Evolutionary conservation across 1,140 invertebrate species (phyloP).

Genomic region (Chironomus tepperi): DNA sequence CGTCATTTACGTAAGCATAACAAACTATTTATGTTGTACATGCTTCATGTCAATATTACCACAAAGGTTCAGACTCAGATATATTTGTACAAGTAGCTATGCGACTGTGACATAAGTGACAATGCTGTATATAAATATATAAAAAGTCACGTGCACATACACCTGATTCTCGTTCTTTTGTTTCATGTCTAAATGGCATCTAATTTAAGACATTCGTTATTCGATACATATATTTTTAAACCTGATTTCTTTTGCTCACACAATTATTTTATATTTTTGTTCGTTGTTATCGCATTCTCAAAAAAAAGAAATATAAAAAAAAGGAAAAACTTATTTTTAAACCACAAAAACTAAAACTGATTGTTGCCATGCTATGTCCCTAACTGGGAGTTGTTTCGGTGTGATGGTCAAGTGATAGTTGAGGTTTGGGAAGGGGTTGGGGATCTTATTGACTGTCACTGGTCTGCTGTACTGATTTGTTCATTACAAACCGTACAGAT

Average conservation of each 20-base stretch:
- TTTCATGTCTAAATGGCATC: not conserved
- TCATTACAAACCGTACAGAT: no score
- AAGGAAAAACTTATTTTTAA: not conserved
- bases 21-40: not conserved
- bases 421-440: no score
- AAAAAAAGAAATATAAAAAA: no score
- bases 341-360: not conserved
- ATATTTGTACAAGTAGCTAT: no score
- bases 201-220: not conserved
- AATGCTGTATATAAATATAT: no score
- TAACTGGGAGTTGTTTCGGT: no score
- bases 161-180: not conserved
- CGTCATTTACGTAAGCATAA: not conserved
- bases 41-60: not conserved
- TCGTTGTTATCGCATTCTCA: not conserved
- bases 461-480: no score
- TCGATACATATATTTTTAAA: not conserved
- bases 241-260: no score
- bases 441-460: no score
- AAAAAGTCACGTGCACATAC: constrained; percentile 5
- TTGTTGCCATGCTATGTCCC: not conserved
- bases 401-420: no score
- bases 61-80: no score
- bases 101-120: no score
- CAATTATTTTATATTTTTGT: not conserved